A percentile compares a stretch with the other conserved stretches of the same genome.
phyloP scores from a whole-genome alignment of 1,140 invertebrate species.

The Rhopalosiphum padi region DNA sequence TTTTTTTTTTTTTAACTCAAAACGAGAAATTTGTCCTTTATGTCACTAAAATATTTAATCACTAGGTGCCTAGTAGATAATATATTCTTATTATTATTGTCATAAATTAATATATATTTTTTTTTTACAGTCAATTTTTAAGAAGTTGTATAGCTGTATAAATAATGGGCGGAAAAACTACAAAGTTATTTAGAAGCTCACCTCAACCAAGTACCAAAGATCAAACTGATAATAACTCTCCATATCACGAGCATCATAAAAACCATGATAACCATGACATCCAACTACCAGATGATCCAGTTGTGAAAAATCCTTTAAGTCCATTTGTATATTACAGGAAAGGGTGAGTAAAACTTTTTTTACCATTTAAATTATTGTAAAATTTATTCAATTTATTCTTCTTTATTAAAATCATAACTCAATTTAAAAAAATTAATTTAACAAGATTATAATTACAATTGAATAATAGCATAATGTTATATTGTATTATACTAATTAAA shows the following conservation, averaged over 20 bases:
- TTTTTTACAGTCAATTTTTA: background rate
- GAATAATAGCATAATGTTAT: no score
- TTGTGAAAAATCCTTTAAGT: background rate
- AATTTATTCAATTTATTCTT: background rate
- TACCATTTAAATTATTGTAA: background rate
- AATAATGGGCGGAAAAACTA: slow-evolving; percentile 13
- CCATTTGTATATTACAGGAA: slow-evolving; percentile 47
- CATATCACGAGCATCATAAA: background rate
- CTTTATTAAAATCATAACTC: background rate
- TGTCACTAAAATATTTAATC: background rate
- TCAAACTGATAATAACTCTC: background rate
- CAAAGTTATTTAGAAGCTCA: slow-evolving; percentile 25
- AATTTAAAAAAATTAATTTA: no score
- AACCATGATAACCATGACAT: background rate
- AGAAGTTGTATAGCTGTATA: background rate
- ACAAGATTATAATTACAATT: no score
- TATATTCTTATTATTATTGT: background rate
- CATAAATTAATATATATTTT: background rate
- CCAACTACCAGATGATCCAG: background rate
- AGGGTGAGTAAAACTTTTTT: slow-evolving; percentile 51
- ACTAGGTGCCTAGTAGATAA: background rate
- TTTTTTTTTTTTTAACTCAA: background rate
- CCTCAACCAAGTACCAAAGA: background rate
- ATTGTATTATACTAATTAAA: slow-evolving; percentile 13
- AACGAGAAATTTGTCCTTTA: background rate